Evolutionary conservation across 2,888 invertebrate genomes (phyloP).

Genomic region (Clanis bilineata): DNA sequence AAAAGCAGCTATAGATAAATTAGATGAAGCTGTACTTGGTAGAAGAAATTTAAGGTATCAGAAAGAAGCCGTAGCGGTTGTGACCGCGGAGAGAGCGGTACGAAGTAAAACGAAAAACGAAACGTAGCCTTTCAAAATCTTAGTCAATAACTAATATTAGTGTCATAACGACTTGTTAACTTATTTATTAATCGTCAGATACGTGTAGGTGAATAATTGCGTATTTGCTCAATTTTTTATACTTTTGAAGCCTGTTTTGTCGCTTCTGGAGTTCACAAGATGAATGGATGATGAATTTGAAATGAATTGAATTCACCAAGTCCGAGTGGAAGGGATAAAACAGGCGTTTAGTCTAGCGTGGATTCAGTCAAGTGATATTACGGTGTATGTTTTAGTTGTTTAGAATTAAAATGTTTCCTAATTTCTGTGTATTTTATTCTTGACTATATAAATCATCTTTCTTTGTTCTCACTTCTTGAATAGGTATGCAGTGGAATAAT

Average conservation of each 20-base stretch:
- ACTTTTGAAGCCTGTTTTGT: slow-evolving; percentile 43
- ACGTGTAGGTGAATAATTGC: slow-evolving; percentile 31
- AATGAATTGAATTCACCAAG: slow-evolving; percentile 1
- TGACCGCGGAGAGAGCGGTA: slow-evolving; percentile 42
- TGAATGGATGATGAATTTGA: slow-evolving; percentile 15
- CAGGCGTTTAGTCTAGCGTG: slow-evolving; percentile 18
- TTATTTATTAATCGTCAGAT: slow-evolving; percentile 51
- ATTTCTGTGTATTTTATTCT: slow-evolving; percentile 31
- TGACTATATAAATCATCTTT: too few relatives aligned
- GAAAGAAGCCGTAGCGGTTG: slow-evolving; percentile 49
- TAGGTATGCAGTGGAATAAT: too few relatives aligned
- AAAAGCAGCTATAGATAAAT: slow-evolving; percentile 56
- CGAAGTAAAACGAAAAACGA: slow-evolving; percentile 41
- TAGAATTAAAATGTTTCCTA: slow-evolving; percentile 69
- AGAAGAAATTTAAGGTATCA: slow-evolving; percentile 45
- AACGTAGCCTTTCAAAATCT: slow-evolving; percentile 55
- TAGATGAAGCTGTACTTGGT: slow-evolving; percentile 70
- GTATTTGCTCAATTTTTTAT: slow-evolving; percentile 72
- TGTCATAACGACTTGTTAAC: slow-evolving; percentile 67
- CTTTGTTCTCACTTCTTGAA: too few relatives aligned
- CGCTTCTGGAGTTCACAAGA: slow-evolving; percentile 14
- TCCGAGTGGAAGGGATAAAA: not conserved
- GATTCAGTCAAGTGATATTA: slow-evolving; percentile 81
- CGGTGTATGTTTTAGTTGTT: slow-evolving; percentile 75
- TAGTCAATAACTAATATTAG: slow-evolving; percentile 72